These are phyloP conservation scores for Callimorpha dominula DNA, from an alignment of 2,888 invertebrate genomes.

Conservation along the genomic window DNA sequence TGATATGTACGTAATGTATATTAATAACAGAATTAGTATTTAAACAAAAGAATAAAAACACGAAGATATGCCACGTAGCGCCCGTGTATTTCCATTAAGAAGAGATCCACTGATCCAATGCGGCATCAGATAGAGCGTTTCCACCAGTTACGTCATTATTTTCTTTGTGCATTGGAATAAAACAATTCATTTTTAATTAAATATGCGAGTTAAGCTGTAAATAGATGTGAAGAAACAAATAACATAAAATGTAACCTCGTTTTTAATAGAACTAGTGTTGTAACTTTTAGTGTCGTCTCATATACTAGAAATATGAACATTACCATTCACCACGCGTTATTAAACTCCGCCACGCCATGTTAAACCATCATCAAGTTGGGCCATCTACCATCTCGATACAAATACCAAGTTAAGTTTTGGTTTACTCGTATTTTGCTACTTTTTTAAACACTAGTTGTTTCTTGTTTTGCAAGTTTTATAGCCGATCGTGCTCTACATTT, in stretches of 20 bases:
- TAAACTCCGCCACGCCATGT: constrained; percentile 64
- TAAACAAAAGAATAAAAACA: too few species aligned
- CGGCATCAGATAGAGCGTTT: too few species aligned
- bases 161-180: too few species aligned
- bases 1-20: too few species aligned
- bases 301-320: constrained; percentile 5
- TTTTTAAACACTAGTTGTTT: constrained; percentile 36
- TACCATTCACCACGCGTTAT: constrained; percentile 49
- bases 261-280: constrained; percentile 2
- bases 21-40: too few species aligned
- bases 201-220: too few species aligned
- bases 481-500: constrained; percentile 45
- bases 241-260: background rate
- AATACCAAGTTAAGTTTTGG: constrained; percentile 47
- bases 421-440: constrained; percentile 23
- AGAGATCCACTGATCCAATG: too few species aligned
- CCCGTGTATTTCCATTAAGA: too few species aligned
- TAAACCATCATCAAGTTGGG: constrained; percentile 65
- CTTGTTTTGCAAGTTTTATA: constrained; percentile 48
- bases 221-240: background rate
- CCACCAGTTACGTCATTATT: too few species aligned
- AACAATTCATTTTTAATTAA: too few species aligned
- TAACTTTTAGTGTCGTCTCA: constrained; percentile 9
- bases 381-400: constrained; percentile 44
- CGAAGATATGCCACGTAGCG: too few species aligned